Evolutionary conservation across 1,140 invertebrate species (phyloP).

Genomic region (Daktulosphaira vitifoliae): DNA sequence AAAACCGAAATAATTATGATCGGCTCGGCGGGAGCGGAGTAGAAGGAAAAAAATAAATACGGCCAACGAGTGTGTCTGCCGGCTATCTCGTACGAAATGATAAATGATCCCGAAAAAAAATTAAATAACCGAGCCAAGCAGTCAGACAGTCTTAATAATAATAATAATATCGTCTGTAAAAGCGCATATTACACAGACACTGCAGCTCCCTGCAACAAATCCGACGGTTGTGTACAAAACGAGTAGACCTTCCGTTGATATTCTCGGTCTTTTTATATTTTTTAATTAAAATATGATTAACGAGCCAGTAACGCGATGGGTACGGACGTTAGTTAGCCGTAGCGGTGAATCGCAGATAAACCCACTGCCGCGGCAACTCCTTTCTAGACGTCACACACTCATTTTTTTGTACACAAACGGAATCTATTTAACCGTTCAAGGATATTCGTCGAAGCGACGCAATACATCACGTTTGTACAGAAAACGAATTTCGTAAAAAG

Average conservation of each 20-base stretch:
- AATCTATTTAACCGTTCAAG: conserved; percentile 17
- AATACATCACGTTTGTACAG: too few relatives aligned
- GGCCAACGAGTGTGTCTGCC: conserved; percentile 29
- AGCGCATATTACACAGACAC: too few relatives aligned
- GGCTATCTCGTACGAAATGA: conserved; percentile 30
- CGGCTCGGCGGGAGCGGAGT: not conserved
- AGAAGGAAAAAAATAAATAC: conserved; percentile 6
- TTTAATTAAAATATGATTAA: conserved; percentile 34
- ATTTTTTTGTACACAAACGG: too few relatives aligned
- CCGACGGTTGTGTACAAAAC: not conserved
- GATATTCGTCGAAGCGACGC: conserved; percentile 1
- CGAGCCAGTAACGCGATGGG: conserved; percentile 1
- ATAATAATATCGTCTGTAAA: conserved; percentile 6
- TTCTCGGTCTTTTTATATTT: not conserved
- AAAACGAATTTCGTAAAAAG: not conserved
- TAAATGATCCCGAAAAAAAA: conserved; percentile 23
- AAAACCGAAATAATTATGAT: conserved; percentile 33
- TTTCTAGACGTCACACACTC: too few relatives aligned
- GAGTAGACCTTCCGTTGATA: not conserved
- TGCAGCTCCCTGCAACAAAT: too few relatives aligned
- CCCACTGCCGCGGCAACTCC: not conserved
- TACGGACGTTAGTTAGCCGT: too few relatives aligned
- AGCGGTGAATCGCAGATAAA: too few relatives aligned
- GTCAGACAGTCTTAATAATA: not conserved
- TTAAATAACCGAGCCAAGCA: not conserved